These are phyloP conservation scores for Phymastichus coffea DNA, from an alignment of 1,140 invertebrate genomes.

Conservation along the genomic window DNA sequence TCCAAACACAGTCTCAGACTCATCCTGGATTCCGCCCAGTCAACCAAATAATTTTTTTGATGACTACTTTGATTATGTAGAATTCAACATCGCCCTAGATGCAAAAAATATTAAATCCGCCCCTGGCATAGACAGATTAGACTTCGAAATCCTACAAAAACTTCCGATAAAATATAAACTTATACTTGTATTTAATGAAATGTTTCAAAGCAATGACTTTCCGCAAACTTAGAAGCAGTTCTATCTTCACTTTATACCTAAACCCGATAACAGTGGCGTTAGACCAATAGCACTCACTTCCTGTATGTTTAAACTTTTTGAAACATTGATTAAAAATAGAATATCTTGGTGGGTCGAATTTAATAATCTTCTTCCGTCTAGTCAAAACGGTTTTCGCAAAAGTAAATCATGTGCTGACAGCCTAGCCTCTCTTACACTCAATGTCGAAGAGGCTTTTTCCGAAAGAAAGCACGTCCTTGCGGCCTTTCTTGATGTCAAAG, in stretches of 20 bases:
- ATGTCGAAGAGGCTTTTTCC: not conserved
- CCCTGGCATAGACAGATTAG: not conserved
- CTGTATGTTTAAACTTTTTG: constrained; percentile 20
- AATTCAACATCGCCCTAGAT: not conserved
- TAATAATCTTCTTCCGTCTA: not conserved
- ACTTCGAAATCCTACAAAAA: not conserved
- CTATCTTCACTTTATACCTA: constrained; percentile 15
- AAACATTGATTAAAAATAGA: constrained; percentile 19
- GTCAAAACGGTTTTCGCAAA: too few relatives aligned
- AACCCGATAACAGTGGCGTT: not conserved
- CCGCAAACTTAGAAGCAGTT: constrained; percentile 2
- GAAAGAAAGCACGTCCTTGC: not conserved
- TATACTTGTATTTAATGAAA: not conserved
- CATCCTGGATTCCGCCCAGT: not conserved
- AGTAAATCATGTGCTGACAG: constrained; percentile 12
- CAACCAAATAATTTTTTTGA: not conserved
- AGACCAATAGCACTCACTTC: constrained; percentile 21
- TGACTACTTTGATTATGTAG: not conserved
- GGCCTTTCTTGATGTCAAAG: constrained; percentile 15
- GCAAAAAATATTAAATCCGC: not conserved
- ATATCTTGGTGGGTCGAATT: constrained; percentile 19
- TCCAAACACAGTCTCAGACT: too few relatives aligned
- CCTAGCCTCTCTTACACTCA: not conserved
- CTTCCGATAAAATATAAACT: not conserved
- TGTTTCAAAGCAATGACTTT: not conserved